phyloP scores from a whole-genome alignment of 2,113 vertebrate genomes.

The Leucopsar rothschildi region DNA sequence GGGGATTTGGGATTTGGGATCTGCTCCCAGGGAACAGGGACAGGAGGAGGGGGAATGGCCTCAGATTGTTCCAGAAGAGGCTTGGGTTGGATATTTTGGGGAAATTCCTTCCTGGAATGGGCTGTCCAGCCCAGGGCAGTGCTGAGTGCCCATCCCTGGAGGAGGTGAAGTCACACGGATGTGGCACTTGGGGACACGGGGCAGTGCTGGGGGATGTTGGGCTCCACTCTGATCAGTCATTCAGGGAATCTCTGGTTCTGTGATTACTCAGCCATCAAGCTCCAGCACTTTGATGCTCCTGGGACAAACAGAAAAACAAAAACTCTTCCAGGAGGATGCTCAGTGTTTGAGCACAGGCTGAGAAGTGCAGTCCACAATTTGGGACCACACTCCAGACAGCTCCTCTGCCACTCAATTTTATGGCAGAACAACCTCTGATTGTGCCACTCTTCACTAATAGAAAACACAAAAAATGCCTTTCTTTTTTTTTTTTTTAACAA shows the following conservation, averaged over 20 bases:
- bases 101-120: not conserved
- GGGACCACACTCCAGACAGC: not conserved
- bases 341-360: not conserved
- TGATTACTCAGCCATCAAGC: not conserved
- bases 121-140: not conserved
- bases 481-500: not conserved
- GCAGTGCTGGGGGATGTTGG: not conserved
- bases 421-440: not conserved
- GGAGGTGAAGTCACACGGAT: not conserved
- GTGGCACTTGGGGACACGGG: not conserved
- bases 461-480: not conserved
- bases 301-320: not conserved
- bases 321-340: not conserved
- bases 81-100: not conserved
- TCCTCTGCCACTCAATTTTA: not conserved
- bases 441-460: not conserved
- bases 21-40: not conserved
- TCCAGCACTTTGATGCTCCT: not conserved
- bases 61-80: not conserved
- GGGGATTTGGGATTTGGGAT: not conserved
- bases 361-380: not conserved
- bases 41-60: not conserved
- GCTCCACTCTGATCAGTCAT: fast-evolving
- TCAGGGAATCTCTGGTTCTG: not conserved
- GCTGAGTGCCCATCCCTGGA: not conserved